These are phyloP conservation scores for Acestrorhynchus altus DNA, from an alignment of 2,797 vertebrate species.

Conservation along the genomic window DNA sequence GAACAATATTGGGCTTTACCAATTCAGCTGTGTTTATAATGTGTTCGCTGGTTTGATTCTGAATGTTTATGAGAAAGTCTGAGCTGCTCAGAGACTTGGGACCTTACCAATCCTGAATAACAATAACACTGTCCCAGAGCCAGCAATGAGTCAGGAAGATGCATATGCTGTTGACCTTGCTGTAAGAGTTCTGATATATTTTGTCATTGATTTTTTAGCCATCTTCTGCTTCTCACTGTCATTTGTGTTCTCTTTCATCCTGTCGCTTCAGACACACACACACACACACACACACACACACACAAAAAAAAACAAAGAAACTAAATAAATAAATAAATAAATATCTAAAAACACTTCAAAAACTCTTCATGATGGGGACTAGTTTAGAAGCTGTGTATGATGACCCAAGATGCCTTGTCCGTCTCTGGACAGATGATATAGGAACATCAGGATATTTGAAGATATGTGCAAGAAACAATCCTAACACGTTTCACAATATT, in stretches of 20 bases:
- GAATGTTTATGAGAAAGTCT: conserved; percentile 39
- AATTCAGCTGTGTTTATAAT: not conserved
- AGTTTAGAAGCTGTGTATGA: no score
- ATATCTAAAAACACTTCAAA: no score
- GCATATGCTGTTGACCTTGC: conserved; percentile 84
- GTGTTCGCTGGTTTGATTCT: conserved; percentile 28
- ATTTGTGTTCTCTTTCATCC: conserved; percentile 55
- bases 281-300: no score
- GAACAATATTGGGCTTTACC: not conserved
- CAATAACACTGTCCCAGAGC: conserved; percentile 61
- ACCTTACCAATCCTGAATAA: conserved; percentile 55
- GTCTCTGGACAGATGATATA: no score
- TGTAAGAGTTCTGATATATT: conserved; percentile 80
- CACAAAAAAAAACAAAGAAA: no score
- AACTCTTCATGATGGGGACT: no score
- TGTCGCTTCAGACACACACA: not conserved
- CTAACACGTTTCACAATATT: no score
- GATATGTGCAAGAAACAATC: no score
- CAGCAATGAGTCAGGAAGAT: conserved; percentile 75
- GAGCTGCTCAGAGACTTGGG: conserved; percentile 31
- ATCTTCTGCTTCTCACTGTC: conserved; percentile 62
- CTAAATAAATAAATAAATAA: no score
- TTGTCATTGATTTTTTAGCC: conserved; percentile 82
- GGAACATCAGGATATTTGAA: no score
- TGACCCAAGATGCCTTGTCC: no score